Conservation (phyloP, 2,888 invertebrate genomes). For the Eurytoma californica region DNA sequence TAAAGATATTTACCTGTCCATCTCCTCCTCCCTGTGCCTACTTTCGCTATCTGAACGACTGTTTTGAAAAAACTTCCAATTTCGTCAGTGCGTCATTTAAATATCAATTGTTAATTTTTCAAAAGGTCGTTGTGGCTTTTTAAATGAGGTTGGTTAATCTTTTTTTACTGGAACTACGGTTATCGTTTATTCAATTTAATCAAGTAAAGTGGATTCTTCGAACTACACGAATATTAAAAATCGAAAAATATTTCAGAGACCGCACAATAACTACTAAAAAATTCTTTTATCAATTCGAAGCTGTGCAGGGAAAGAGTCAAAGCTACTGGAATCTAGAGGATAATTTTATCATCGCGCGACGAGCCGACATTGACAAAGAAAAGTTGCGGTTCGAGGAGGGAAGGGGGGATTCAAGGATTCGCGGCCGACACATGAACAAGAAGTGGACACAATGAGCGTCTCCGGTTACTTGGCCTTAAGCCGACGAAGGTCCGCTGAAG, state of each 20-base stretch:
- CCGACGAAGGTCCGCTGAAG: constrained; percentile 44
- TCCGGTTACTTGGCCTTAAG: constrained; percentile 60
- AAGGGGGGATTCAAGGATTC: constrained; percentile 56
- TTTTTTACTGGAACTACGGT: too few species aligned
- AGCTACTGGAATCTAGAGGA: too few species aligned
- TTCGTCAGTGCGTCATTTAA: neutral
- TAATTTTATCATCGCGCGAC: constrained; percentile 50
- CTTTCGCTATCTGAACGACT: neutral
- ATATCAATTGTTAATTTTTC: too few species aligned
- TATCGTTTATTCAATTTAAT: too few species aligned
- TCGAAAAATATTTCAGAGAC: too few species aligned
- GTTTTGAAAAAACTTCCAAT: neutral
- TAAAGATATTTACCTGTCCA: constrained; percentile 50
- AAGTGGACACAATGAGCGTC: constrained; percentile 62
- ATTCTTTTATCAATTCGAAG: too few species aligned
- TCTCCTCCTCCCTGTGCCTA: neutral
- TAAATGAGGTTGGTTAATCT: too few species aligned
- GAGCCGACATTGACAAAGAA: constrained; percentile 56
- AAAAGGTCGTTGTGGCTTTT: too few species aligned
- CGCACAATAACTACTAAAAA: too few species aligned
- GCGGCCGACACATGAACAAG: constrained; percentile 59
- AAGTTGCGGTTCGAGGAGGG: constrained; percentile 42
- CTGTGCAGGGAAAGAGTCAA: too few species aligned
- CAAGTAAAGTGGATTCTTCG: too few species aligned
- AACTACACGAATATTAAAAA: too few species aligned